Percentiles rank a stretch among this genome's conserved stretches.
Conservation (phyloP, 2,888 invertebrate species). For the Spicauda simplicius region DNA sequence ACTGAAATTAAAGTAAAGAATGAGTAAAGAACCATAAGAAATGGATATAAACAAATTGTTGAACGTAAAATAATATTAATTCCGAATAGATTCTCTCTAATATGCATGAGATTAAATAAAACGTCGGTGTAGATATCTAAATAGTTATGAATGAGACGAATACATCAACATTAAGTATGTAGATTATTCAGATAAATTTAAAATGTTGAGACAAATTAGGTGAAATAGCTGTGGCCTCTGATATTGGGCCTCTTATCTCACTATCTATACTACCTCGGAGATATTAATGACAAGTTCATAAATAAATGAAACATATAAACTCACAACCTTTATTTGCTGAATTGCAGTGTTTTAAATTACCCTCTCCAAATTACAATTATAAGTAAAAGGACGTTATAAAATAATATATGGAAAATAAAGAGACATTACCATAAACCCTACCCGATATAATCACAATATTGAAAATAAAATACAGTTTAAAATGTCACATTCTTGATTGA, state of each 20-base stretch:
- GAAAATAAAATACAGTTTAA: no score
- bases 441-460: neutral
- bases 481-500: no score
- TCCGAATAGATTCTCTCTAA: neutral
- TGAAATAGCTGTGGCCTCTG: neutral
- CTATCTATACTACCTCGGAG: neutral
- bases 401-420: no score
- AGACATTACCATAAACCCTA: no score
- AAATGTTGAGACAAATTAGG: neutral
- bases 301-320: neutral
- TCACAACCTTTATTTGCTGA: neutral
- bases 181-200: neutral
- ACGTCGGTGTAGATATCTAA: neutral
- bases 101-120: neutral
- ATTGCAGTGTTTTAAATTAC: neutral
- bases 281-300: neutral
- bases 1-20: no score
- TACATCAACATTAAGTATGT: neutral
- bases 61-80: neutral
- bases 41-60: neutral
- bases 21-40: no score
- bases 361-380: neutral
- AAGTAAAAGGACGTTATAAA: no score
- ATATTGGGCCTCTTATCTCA: neutral
- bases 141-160: no score